These are phyloP conservation scores for Thumatha senex DNA, from an alignment of 2,888 invertebrate genomes.

Conservation along the genomic window DNA sequence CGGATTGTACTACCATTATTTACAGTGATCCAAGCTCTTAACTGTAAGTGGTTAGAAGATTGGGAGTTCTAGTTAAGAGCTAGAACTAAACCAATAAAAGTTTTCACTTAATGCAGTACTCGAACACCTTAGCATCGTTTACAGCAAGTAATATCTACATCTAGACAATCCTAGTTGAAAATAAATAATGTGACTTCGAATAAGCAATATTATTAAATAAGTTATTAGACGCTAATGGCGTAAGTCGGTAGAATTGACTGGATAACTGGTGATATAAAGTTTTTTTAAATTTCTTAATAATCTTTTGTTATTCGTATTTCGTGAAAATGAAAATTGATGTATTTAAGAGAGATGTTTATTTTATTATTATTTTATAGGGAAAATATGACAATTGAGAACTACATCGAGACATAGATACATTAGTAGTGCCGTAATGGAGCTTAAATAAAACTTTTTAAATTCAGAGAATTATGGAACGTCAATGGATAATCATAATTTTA, in stretches of 20 bases:
- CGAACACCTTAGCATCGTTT: constrained; percentile 26
- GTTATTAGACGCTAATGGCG: constrained; percentile 46
- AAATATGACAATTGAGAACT: constrained; percentile 22
- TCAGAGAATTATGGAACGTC: too few relatives aligned
- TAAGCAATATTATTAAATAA: constrained; percentile 56
- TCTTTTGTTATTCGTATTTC: constrained; percentile 51
- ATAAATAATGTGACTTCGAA: constrained; percentile 40
- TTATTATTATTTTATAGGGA: constrained; percentile 16
- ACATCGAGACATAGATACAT: constrained; percentile 32
- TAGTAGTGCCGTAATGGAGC: constrained; percentile 7
- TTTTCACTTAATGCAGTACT: background rate
- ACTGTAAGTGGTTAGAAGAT: background rate
- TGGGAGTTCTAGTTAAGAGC: background rate
- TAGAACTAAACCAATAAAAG: background rate
- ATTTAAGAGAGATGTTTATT: constrained; percentile 15
- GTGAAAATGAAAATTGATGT: constrained; percentile 39
- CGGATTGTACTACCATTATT: background rate
- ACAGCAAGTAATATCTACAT: constrained; percentile 23
- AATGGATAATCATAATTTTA: too few relatives aligned
- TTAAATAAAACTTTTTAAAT: too few relatives aligned
- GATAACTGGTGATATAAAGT: constrained; percentile 60
- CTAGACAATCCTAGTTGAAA: constrained; percentile 30
- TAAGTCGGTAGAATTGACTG: constrained; percentile 65
- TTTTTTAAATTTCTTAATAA: constrained; percentile 35
- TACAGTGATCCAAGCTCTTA: background rate